Conservation (phyloP, 2,888 invertebrate species). For the Sepioteuthis lessoniana region DNA sequence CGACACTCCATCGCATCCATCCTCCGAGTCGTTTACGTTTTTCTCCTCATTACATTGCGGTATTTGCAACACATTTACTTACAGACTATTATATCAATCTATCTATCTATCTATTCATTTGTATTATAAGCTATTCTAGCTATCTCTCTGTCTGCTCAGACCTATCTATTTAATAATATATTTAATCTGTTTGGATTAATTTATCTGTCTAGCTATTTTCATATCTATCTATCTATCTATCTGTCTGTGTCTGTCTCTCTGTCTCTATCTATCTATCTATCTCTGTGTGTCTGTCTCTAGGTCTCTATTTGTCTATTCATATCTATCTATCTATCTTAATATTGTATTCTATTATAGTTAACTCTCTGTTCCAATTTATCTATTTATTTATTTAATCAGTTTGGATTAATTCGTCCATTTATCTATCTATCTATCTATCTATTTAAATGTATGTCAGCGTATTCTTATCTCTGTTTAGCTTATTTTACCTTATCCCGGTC, state of each 20-base stretch:
- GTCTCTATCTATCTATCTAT: not conserved
- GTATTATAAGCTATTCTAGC: not conserved
- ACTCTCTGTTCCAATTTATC: too few species aligned
- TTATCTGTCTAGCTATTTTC: not conserved
- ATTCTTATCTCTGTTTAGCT: too few species aligned
- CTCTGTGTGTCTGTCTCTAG: not conserved
- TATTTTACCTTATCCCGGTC: too few species aligned
- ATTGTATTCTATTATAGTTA: too few species aligned
- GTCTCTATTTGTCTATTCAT: not conserved
- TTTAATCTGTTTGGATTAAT: too few species aligned
- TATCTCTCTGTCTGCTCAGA: not conserved
- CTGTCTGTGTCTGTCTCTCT: not conserved
- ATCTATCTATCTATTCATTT: not conserved
- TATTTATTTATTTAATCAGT: too few species aligned
- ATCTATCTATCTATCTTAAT: too few species aligned
- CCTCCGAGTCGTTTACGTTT: not conserved
- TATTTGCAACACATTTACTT: not conserved
- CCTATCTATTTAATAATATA: not conserved
- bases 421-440: too few species aligned
- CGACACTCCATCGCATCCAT: not conserved
- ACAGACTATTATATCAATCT: not conserved
- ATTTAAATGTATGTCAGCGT: too few species aligned
- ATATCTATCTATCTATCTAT: not conserved
- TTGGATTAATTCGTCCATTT: too few species aligned
- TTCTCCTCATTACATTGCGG: not conserved